Evolutionary conservation across 1,140 invertebrate species (phyloP), one percentile per base, ranked within the genome.

Genomic region (Drosophila rufa): DNA sequence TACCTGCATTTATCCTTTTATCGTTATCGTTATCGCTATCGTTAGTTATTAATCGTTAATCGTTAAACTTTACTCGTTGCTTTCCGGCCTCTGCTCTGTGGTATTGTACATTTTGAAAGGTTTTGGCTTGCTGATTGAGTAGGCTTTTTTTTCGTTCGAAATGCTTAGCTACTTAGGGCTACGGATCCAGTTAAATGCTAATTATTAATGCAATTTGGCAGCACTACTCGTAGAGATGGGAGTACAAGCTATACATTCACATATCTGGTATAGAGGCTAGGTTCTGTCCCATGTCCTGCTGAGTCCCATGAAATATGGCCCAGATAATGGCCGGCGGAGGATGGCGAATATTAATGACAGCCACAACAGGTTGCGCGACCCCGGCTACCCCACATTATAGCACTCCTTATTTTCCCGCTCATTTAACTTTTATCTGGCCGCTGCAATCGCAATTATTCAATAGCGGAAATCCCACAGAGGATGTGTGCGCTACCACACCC

Each of bases 401-500:
- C 78, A 71, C 74, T 75, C 62, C 73, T 65, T 84, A 91, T 91
- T 91, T 91, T 91, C 87, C 82, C 79, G 87, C 75, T 91, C 87
- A 91, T 91, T 91, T 87, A 91, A 91, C 87, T 75, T 91, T 91
- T 87, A 91, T 91, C 82, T 82, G 47, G 38, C 60, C 75, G 59
- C 75, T 62, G 78, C 86, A 90, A 91, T 91, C 82, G 77, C 80
- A 82, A 91, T 91, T 91, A 91, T 91, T 91, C 82, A 91, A 91
- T 86, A 86, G 82, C 87, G 82, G 86, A 91, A 81, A 79, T 81
- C 82, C 85, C 60, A 76, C 55, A 70, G 50, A 59, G 57, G 65
- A 42, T 60, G 42, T 36, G 17, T 36, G 38, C 53, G 48, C 56
- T 22, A 17, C 66, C 25, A 40, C 47, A 27, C 59, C 33, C 43